These are phyloP conservation scores for Berghia stephanieae DNA, from an alignment of 1,140 invertebrate species.

Conservation along the genomic window DNA sequence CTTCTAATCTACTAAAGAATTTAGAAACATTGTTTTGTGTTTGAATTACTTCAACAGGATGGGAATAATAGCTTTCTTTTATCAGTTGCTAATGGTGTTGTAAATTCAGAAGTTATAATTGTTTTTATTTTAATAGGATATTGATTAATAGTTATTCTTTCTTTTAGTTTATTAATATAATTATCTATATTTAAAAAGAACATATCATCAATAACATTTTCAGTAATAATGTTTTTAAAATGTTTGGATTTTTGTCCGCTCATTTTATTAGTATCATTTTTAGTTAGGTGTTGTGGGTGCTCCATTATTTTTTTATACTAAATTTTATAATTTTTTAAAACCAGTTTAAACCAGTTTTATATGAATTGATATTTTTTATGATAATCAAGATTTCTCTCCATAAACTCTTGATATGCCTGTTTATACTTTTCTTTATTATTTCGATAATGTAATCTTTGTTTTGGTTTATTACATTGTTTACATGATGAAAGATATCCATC, in stretches of 20 bases:
- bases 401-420: neutral
- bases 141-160: neutral
- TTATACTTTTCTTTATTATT: neutral
- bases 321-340: neutral
- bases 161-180: neutral
- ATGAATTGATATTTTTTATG: neutral
- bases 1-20: conserved; percentile 16
- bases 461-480: neutral
- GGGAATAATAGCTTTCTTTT: neutral
- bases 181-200: conserved; percentile 1
- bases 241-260: neutral
- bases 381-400: neutral
- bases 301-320: neutral
- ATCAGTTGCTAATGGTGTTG: neutral
- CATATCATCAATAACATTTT: neutral
- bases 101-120: neutral
- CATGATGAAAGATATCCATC: neutral
- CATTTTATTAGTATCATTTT: neutral
- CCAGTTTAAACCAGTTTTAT: neutral
- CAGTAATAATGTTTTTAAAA: neutral
- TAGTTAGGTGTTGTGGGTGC: neutral
- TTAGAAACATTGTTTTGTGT: neutral
- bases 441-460: neutral
- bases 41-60: conserved; percentile 8
- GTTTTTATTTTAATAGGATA: neutral